A percentile compares a stretch with the other conserved stretches of the same genome.
Evolutionary conservation across 2,113 vertebrate species (phyloP).

Genomic region (Isichthys henryi): DNA sequence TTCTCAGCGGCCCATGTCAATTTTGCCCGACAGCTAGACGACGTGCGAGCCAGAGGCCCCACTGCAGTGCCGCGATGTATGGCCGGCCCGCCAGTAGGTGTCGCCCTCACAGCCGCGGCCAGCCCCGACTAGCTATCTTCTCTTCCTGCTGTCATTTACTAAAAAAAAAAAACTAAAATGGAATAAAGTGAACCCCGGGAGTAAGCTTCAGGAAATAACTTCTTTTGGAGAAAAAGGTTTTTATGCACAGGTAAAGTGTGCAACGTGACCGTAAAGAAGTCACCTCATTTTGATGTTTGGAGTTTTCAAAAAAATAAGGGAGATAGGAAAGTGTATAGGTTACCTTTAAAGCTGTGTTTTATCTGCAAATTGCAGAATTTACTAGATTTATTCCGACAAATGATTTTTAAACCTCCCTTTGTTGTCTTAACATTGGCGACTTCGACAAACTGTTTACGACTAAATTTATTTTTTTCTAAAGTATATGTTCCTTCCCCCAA

Average conservation of each 20-base stretch:
- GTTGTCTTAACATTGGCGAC: background rate
- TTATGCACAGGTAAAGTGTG: background rate
- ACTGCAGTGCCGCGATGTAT: background rate
- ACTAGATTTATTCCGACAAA: background rate
- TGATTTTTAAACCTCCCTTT: background rate
- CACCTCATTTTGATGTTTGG: background rate
- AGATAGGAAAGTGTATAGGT: background rate
- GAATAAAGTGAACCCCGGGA: background rate
- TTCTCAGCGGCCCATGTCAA: constrained; percentile 17
- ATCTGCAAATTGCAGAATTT: background rate
- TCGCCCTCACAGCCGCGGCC: background rate
- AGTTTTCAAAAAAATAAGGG: background rate
- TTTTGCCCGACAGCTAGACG: constrained; percentile 8
- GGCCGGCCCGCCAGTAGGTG: background rate
- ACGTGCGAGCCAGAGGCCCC: background rate
- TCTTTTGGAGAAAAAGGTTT: background rate
- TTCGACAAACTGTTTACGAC: background rate
- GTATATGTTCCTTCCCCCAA: no score
- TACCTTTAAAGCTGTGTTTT: background rate
- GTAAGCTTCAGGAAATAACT: background rate
- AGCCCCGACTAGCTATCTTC: background rate
- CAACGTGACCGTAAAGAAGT: background rate
- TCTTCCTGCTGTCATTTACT: background rate
- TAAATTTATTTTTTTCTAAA: background rate
- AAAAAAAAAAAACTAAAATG: background rate